Percentiles rank a stretch among this genome's conserved stretches.
phyloP scores from a whole-genome alignment of 2,113 vertebrate species.

The Onychorhynchus coronatus region DNA sequence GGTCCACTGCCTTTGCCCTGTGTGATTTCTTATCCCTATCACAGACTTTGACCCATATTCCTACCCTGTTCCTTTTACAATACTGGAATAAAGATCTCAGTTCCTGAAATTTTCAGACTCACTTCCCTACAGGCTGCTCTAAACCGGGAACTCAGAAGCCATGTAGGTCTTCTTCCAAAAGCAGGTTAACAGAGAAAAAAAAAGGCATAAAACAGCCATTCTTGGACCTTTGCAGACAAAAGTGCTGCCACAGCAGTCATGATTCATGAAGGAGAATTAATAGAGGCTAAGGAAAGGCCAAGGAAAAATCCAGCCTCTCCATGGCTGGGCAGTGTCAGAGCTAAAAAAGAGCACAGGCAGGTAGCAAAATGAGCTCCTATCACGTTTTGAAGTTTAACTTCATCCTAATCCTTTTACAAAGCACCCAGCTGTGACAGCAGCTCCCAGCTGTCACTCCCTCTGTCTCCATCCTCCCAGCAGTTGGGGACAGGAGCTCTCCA shows the following conservation, averaged over 20 bases:
- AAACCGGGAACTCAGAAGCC: not conserved
- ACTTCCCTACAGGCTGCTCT: not conserved
- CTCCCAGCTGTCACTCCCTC: not conserved
- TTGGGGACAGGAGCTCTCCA: rapidly evolving
- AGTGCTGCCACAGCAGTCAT: not conserved
- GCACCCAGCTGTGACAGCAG: not conserved
- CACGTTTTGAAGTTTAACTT: not conserved
- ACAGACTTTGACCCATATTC: not conserved
- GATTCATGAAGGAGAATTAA: not conserved
- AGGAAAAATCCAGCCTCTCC: not conserved
- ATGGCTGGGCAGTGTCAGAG: not conserved
- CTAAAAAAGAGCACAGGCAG: not conserved
- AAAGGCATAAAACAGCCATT: not conserved
- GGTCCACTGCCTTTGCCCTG: not conserved
- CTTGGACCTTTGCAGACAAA: not conserved
- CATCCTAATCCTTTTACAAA: not conserved
- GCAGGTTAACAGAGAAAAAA: not conserved
- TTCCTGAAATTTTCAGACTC: not conserved
- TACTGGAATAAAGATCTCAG: not conserved
- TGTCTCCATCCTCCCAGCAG: rapidly evolving
- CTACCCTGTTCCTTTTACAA: not conserved
- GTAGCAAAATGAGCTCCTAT: not conserved
- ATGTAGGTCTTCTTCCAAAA: not conserved
- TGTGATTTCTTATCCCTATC: not conserved
- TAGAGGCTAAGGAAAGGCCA: not conserved